Evolutionary conservation across 2,888 invertebrate species (phyloP), one percentile per base, ranked within the genome.

Genomic region (Synergus umbraculus): DNA sequence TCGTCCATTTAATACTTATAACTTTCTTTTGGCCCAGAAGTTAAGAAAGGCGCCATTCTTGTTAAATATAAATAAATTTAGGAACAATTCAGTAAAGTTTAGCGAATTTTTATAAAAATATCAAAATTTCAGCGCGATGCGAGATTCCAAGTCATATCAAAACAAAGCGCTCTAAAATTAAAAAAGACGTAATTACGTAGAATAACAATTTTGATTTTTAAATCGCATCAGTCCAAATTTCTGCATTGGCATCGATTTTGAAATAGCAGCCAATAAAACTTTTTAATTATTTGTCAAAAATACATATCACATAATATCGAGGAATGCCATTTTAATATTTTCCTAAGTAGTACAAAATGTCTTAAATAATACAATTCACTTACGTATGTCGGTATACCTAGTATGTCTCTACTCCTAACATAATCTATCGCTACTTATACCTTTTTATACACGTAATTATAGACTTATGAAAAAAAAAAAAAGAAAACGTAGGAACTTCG

Each of bases 401-500:
- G 22, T 69, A 69, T 69, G 15, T 15, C 12, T 49, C 37, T 69
- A 69, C 37, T 73, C 29, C 13, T 69, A 73, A 29, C 12, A 22
- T 65, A 13, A 67, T 58, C 22, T 67, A 78, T 69, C 60, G 15
- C 41, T 13, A 67, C 18, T 69, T 43, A 69, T 58, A 60, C 29
- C 18, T 46, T 46, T 54, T 60, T 77, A 67, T 79, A 77, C 76
- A 79, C 37, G 41, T 76, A 79, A 78, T 78, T 81, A 79, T 81
- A 76, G 8, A 76, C 79, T 63, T 73, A 77, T 41, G 46, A 54
- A 66, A 77, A 44, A 22, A 49, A 89, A 89, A 91, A 29, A 29
- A 29, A 29, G 29, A 29, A 29, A 2, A 29, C 90, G 90, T 90
- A 91, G 91, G 91, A 91, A 91, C 91, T 91, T 83, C 86, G 86